These are phyloP conservation scores for Corythornis vintsioides DNA, from an alignment of 2,113 vertebrate genomes.

Conservation along the genomic window DNA sequence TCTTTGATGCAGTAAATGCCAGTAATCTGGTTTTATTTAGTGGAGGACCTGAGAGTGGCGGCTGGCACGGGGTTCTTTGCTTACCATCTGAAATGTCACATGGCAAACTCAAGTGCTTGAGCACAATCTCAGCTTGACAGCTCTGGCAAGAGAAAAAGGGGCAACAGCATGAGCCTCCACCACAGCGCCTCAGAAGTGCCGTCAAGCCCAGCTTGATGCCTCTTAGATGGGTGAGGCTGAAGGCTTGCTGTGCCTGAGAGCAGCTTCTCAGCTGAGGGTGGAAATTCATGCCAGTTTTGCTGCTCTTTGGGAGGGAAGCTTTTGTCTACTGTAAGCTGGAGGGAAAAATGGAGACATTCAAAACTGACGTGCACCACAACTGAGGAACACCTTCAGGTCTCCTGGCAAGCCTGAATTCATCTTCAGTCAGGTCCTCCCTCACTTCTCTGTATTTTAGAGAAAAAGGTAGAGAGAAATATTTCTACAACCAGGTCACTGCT, in stretches of 20 bases:
- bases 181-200: conserved; percentile 1
- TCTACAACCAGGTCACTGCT: conserved; percentile 27
- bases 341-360: not conserved
- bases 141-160: conserved; percentile 53
- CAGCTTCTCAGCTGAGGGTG: not conserved
- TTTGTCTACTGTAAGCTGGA: not conserved
- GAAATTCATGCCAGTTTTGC: not conserved
- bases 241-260: not conserved
- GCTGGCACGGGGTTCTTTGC: conserved; percentile 11
- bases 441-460: not conserved
- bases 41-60: not conserved
- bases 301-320: not conserved
- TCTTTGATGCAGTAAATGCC: conserved; percentile 9
- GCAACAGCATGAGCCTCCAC: not conserved
- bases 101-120: not conserved
- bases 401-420: not conserved
- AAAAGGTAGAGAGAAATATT: not conserved
- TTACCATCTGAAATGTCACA: conserved; percentile 51
- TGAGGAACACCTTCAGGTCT: not conserved
- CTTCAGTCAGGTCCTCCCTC: not conserved
- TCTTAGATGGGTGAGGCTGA: conserved; percentile 7
- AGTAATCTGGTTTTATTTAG: conserved; percentile 39
- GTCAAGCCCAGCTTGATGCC: not conserved
- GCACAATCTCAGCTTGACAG: conserved; percentile 31
- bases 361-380: not conserved